These are phyloP conservation scores for Lagria hirta DNA, from an alignment of 2,888 invertebrate genomes.

Conservation along the genomic window DNA sequence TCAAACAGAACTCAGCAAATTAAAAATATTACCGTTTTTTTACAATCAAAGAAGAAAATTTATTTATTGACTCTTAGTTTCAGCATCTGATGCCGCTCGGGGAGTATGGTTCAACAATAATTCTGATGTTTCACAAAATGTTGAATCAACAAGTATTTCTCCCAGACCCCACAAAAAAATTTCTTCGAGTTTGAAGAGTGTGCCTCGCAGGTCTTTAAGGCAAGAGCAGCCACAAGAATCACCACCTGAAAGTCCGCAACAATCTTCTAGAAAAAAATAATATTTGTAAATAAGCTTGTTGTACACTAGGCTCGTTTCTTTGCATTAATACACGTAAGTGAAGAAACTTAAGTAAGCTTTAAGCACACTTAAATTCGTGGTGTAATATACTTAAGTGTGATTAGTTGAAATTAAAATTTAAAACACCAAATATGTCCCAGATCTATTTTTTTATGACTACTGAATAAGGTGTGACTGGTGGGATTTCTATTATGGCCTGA, in stretches of 20 bases:
- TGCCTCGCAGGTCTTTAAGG: slow-evolving; percentile 47
- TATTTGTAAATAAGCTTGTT: slow-evolving; percentile 8
- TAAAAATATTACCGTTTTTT: too few relatives aligned
- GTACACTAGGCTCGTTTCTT: slow-evolving; percentile 15
- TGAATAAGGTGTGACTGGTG: slow-evolving; percentile 13
- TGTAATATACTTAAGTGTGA: slow-evolving; percentile 21
- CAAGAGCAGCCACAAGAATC: slow-evolving; percentile 49
- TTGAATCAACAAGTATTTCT: slow-evolving; percentile 58
- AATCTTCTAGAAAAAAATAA: slow-evolving; percentile 47
- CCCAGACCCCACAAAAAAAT: slow-evolving; percentile 72
- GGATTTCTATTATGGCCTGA: slow-evolving; percentile 9
- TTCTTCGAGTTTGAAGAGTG: slow-evolving; percentile 50
- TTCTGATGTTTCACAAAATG: slow-evolving; percentile 46
- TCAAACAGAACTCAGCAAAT: too few relatives aligned
- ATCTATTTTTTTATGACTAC: slow-evolving; percentile 26
- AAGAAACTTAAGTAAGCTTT: slow-evolving; percentile 14
- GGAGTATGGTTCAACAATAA: slow-evolving; percentile 51
- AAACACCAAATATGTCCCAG: slow-evolving; percentile 15
- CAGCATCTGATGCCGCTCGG: slow-evolving; percentile 44
- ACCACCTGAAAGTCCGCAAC: slow-evolving; percentile 52
- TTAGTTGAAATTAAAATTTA: slow-evolving; percentile 16
- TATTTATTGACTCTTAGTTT: too few relatives aligned
- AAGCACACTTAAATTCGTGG: slow-evolving; percentile 21
- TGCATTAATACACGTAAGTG: too few relatives aligned
- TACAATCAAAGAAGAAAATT: too few relatives aligned